A percentile compares a stretch with the other conserved stretches of the same genome.
Evolutionary conservation across 2,113 vertebrate species (phyloP).

Genomic region (Gracilinanus agilis): DNA sequence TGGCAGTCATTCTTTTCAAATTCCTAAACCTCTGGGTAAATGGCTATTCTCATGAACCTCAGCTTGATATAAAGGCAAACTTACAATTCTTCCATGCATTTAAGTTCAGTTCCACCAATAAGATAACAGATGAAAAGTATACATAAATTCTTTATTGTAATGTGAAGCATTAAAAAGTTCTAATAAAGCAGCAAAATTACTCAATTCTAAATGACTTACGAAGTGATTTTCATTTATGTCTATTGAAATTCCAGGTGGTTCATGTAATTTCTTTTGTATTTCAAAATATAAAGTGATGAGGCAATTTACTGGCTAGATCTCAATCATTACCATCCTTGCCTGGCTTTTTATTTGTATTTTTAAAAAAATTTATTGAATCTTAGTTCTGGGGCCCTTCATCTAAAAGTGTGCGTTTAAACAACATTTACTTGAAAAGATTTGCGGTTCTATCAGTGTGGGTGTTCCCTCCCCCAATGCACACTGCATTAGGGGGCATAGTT

Average conservation of each 20-base stretch:
- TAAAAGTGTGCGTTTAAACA: neutral
- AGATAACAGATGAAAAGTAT: neutral
- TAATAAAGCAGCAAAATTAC: neutral
- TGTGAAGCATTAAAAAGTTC: neutral
- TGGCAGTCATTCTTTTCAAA: neutral
- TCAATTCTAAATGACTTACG: neutral
- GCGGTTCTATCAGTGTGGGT: neutral
- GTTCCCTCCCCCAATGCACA: neutral
- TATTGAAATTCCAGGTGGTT: neutral
- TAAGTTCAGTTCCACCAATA: neutral
- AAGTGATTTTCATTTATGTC: neutral
- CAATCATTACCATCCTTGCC: neutral
- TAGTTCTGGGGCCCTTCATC: neutral
- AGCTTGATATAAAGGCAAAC: neutral
- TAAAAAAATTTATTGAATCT: neutral
- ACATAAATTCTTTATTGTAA: neutral
- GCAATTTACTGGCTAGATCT: neutral
- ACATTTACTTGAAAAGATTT: neutral
- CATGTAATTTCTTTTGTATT: neutral
- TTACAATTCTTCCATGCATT: neutral
- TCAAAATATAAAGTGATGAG: neutral
- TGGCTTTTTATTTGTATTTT: neutral
- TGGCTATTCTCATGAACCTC: neutral
- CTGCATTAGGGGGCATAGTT: neutral
- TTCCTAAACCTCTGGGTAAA: neutral